A percentile compares a stretch with the other conserved stretches of the same genome.
phyloP scores from a whole-genome alignment of 1,140 invertebrate species.

The Vanessa atalanta region DNA sequence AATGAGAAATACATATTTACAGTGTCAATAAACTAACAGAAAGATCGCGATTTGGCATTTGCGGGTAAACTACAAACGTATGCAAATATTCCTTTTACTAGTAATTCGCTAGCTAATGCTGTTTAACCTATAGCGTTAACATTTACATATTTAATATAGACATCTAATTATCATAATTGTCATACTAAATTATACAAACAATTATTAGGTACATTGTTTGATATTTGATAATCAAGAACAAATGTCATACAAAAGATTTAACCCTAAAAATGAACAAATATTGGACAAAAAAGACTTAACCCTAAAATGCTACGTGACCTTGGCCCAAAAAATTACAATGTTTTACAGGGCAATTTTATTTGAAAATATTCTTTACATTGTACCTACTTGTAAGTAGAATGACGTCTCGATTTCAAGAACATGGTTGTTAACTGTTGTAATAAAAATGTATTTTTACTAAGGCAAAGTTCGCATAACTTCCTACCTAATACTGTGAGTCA shows the following conservation, averaged over 20 bases:
- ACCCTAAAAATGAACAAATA: no score
- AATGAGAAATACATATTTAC: slow-evolving; percentile 5
- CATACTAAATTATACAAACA: neutral
- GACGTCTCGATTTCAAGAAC: slow-evolving; percentile 16
- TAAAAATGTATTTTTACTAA: slow-evolving; percentile 26
- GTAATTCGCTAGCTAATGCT: slow-evolving; percentile 3
- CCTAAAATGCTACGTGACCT: no score
- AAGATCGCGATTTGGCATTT: slow-evolving; percentile 24
- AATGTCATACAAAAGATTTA: no score
- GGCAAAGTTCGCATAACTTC: slow-evolving; percentile 36
- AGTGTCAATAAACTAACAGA: slow-evolving; percentile 36
- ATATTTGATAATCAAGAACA: no score
- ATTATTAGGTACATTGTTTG: neutral
- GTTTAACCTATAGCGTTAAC: neutral
- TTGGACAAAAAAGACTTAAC: no score
- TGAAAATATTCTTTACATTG: neutral
- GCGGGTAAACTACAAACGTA: slow-evolving; percentile 16
- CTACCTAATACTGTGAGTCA: slow-evolving; percentile 43
- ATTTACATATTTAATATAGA: slow-evolving; percentile 2
- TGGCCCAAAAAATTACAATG: no score
- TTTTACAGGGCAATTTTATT: no score
- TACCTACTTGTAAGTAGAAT: neutral
- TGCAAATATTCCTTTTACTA: slow-evolving; percentile 17
- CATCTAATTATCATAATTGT: slow-evolving; percentile 3
- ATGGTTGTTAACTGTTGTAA: slow-evolving; percentile 19